These are phyloP conservation scores for Parnassius mnemosyne DNA, from an alignment of 2,888 invertebrate species.

Conservation along the genomic window DNA sequence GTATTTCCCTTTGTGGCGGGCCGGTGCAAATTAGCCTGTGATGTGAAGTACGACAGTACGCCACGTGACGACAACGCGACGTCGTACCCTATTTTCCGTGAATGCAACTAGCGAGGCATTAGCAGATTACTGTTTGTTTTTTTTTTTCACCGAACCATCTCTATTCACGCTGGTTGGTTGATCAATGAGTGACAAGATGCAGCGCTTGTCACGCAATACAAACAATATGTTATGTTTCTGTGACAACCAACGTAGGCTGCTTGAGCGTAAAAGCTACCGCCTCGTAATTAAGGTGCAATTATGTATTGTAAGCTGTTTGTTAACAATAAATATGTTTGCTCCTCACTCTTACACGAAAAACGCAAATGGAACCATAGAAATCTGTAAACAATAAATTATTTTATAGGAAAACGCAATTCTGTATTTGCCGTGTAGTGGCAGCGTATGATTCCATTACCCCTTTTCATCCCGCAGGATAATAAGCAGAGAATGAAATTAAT, in stretches of 20 bases:
- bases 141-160: slow-evolving; percentile 14
- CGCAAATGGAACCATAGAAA: too few species aligned
- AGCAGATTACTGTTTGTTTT: slow-evolving; percentile 50
- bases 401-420: too few species aligned
- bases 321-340: neutral
- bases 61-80: slow-evolving; percentile 33
- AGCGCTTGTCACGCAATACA: slow-evolving; percentile 6
- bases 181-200: slow-evolving; percentile 19
- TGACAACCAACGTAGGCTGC: slow-evolving; percentile 6
- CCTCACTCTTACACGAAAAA: too few species aligned
- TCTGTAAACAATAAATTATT: too few species aligned
- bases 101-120: slow-evolving; percentile 43
- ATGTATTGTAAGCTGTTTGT: neutral
- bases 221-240: slow-evolving; percentile 6
- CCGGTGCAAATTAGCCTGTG: slow-evolving; percentile 71
- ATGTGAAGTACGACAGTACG: slow-evolving; percentile 52
- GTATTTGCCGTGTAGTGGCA: too few species aligned
- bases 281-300: too few species aligned
- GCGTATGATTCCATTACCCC: too few species aligned
- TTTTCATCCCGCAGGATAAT: too few species aligned
- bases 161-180: slow-evolving; percentile 12
- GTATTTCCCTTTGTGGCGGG: slow-evolving; percentile 72
- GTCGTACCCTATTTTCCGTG: slow-evolving; percentile 38
- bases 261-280: neutral
- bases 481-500: too few species aligned